phyloP scores from a whole-genome alignment of 2,797 vertebrate species.

The Pristis pectinata region DNA sequence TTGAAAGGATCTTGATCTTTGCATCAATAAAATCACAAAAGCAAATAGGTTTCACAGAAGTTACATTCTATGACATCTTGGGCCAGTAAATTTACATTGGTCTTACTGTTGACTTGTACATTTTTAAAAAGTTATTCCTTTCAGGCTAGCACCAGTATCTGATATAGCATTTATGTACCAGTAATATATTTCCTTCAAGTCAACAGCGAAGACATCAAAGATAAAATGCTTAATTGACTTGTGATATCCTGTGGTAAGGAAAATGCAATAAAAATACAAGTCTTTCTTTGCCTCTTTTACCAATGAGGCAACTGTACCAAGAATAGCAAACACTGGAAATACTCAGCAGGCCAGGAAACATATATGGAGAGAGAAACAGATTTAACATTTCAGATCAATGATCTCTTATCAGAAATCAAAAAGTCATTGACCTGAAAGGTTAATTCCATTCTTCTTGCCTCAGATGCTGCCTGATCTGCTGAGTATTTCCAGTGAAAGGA shows the following conservation, averaged over 20 bases:
- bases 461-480: no score
- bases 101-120: not conserved
- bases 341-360: no score
- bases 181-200: not conserved
- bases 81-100: not conserved
- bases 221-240: not conserved
- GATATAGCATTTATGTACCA: no score
- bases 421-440: no score
- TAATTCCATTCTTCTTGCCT: no score
- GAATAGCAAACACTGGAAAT: no score
- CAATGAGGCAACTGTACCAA: not conserved
- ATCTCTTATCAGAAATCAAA: no score
- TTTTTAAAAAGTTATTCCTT: not conserved
- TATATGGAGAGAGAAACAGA: no score
- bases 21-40: not conserved
- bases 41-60: not conserved
- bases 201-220: not conserved
- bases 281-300: not conserved
- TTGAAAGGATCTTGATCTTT: not conserved
- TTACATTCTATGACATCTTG: not conserved
- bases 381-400: no score
- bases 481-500: no score
- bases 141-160: no score
- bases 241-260: no score
- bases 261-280: not conserved